Conservation (phyloP, 2,888 invertebrate species). For the Phyllotreta cruciferae region DNA sequence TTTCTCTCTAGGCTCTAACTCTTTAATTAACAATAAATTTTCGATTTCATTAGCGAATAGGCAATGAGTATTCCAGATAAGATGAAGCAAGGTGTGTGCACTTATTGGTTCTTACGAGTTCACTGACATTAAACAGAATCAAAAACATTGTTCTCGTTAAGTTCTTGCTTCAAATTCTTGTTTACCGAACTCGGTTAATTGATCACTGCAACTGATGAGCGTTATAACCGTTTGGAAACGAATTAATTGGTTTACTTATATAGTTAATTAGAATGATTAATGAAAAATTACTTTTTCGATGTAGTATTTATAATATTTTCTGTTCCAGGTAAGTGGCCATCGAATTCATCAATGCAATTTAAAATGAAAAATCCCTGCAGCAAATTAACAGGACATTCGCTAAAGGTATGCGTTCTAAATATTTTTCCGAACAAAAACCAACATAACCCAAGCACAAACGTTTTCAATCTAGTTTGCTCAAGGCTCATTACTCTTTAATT, state of each 20-base stretch:
- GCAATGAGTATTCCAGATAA: background rate
- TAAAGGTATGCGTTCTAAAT: constrained; percentile 8
- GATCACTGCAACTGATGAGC: constrained; percentile 6
- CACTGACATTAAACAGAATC: constrained; percentile 1
- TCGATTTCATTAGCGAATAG: no score
- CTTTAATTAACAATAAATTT: no score
- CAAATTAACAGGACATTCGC: no score
- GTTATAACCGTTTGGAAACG: constrained; percentile 7
- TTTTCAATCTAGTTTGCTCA: constrained; percentile 8
- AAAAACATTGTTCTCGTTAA: constrained; percentile 14
- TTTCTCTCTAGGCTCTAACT: no score
- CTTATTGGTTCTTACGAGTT: constrained; percentile 8
- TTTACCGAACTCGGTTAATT: constrained; percentile 11
- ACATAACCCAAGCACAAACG: background rate
- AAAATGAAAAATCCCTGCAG: background rate
- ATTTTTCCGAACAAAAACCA: background rate
- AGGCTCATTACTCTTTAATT: constrained; percentile 16
- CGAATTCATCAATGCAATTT: background rate
- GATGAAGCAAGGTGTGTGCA: background rate
- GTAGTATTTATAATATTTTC: background rate
- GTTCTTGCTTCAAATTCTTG: constrained; percentile 16
- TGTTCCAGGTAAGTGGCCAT: constrained; percentile 13
- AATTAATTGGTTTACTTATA: constrained; percentile 4
- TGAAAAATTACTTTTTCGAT: background rate
- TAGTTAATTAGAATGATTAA: background rate